Conservation (phyloP, 2,113 vertebrate species). For the Thamnophis sirtalis region DNA sequence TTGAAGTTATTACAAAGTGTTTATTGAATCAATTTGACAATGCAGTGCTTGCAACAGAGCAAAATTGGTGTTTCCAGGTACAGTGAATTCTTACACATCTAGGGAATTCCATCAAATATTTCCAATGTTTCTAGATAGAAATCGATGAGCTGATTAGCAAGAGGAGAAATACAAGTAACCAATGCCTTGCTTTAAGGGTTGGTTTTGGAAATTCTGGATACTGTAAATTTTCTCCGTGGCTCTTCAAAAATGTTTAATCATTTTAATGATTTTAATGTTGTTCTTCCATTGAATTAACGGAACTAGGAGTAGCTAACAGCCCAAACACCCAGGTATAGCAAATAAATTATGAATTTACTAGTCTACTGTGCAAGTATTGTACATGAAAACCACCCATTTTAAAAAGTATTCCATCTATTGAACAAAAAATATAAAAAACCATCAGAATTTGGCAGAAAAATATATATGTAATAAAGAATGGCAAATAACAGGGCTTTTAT, state of each 20-base stretch:
- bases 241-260: not conserved
- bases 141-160: not conserved
- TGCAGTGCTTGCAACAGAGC: not conserved
- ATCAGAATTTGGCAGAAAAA: not conserved
- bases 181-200: not conserved
- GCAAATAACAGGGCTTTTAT: not conserved
- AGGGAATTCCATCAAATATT: not conserved
- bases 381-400: constrained; percentile 45
- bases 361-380: not conserved
- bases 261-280: not conserved
- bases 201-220: not conserved
- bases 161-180: not conserved
- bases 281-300: not conserved
- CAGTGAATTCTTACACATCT: not conserved
- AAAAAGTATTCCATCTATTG: not conserved
- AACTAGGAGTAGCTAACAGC: not conserved
- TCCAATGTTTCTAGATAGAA: not conserved
- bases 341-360: not conserved
- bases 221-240: not conserved
- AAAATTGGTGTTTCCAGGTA: not conserved
- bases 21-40: constrained; percentile 4
- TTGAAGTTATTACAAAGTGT: not conserved
- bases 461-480: not conserved
- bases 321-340: not conserved
- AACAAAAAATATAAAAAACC: constrained; percentile 35